These are phyloP conservation scores for Callospermophilus lateralis DNA, from an alignment of 2,113 vertebrate genomes.

Conservation along the genomic window DNA sequence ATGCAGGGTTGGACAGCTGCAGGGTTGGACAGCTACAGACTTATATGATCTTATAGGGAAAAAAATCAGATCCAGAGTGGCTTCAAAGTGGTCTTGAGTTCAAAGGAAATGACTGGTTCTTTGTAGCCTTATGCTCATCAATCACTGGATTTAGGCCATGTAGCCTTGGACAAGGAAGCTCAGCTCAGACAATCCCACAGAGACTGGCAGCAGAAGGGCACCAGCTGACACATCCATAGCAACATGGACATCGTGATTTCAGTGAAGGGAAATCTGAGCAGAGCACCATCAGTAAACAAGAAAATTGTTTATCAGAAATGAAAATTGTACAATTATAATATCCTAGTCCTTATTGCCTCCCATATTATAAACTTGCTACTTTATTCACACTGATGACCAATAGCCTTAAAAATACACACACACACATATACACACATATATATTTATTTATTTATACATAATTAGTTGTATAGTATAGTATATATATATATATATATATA, in stretches of 20 bases:
- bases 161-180: not conserved
- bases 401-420: not conserved
- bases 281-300: not conserved
- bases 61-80: not conserved
- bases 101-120: not conserved
- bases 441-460: too few relatives aligned
- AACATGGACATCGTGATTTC: not conserved
- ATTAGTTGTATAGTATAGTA: too few relatives aligned
- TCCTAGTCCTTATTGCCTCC: not conserved
- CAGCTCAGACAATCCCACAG: not conserved
- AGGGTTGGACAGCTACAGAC: not conserved
- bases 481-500: too few relatives aligned
- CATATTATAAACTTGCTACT: not conserved
- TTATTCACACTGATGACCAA: not conserved
- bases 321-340: not conserved
- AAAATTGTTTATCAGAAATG: slow-evolving; percentile 12
- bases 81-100: not conserved
- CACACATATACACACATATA: too few relatives aligned
- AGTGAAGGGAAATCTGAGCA: not conserved
- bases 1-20: not conserved
- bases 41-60: not conserved
- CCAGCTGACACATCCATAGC: not conserved
- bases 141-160: not conserved
- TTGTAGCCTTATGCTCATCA: too few relatives aligned
- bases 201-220: not conserved